phyloP scores from a whole-genome alignment of 2,797 vertebrate species.

The Petrocephalus schoutedeni region DNA sequence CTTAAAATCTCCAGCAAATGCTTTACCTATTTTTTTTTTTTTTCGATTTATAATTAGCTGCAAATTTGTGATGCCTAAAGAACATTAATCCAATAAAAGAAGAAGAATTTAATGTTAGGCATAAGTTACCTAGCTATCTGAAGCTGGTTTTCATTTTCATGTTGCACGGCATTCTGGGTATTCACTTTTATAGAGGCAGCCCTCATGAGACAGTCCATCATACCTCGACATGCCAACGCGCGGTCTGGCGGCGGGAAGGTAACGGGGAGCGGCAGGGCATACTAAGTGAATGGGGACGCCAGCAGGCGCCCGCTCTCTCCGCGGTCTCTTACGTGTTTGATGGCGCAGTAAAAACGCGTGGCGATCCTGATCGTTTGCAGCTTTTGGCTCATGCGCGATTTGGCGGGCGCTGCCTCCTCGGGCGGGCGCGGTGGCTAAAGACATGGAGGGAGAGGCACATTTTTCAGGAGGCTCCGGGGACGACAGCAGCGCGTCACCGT shows the following conservation, averaged over 20 bases:
- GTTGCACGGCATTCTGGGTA: background rate
- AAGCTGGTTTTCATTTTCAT: background rate
- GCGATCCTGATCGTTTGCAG: slow-evolving; percentile 54
- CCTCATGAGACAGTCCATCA: background rate
- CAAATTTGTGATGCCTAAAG: background rate
- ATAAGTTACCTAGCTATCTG: background rate
- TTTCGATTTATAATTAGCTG: background rate
- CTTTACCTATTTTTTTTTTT: background rate
- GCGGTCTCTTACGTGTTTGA: slow-evolving; percentile 53
- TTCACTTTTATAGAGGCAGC: background rate
- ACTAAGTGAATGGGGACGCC: slow-evolving; percentile 5
- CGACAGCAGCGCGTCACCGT: slow-evolving; percentile 17
- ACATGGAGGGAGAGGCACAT: slow-evolving; percentile 41
- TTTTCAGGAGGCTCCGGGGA: slow-evolving; percentile 27
- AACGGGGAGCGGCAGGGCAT: background rate
- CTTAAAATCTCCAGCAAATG: background rate
- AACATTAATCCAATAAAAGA: background rate
- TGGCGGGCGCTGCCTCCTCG: slow-evolving; percentile 45
- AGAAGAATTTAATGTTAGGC: background rate
- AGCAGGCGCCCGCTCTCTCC: background rate
- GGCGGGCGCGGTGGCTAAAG: slow-evolving; percentile 44
- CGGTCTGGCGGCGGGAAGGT: background rate
- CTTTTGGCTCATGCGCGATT: slow-evolving; percentile 52
- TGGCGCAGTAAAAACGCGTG: slow-evolving; percentile 54
- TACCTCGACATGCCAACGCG: background rate